Evolutionary conservation across 2,888 invertebrate genomes (phyloP).

Genomic region (Periphyllus acericola): DNA sequence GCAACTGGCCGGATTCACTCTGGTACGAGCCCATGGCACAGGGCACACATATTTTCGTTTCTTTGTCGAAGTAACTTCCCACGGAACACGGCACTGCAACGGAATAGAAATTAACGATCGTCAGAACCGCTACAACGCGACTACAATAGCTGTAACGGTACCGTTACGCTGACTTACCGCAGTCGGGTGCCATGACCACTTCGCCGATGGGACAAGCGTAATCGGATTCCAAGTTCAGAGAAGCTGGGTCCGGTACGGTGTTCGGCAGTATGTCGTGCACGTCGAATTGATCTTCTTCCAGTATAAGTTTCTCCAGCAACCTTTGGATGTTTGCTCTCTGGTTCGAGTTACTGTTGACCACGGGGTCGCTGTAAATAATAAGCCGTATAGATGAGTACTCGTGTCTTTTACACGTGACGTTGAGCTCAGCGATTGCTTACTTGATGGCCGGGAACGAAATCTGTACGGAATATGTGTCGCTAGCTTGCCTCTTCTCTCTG

Average conservation of each 20-base stretch:
- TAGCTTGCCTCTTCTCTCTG: conserved; percentile 75
- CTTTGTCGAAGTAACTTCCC: conserved; percentile 85
- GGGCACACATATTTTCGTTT: conserved; percentile 80
- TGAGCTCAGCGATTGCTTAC: conserved; percentile 72
- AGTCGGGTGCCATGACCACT: conserved; percentile 92
- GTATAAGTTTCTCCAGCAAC: conserved; percentile 86
- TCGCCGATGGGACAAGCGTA: conserved; percentile 93
- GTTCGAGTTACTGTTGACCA: conserved; percentile 85
- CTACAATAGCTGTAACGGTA: not conserved
- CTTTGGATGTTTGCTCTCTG: conserved; percentile 85
- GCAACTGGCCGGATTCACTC: conserved; percentile 88
- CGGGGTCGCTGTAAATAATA: conserved; percentile 80
- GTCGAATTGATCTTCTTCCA: conserved; percentile 94
- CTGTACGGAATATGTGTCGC: conserved; percentile 90
- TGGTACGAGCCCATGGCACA: conserved; percentile 93
- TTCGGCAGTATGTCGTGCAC: conserved; percentile 93
- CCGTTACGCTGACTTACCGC: conserved; percentile 73
- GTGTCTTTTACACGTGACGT: not conserved
- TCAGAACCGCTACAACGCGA: not conserved
- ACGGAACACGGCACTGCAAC: conserved; percentile 85
- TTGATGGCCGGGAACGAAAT: conserved; percentile 92
- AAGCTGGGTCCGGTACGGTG: conserved; percentile 92
- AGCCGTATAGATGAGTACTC: not conserved
- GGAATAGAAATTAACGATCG: not conserved
- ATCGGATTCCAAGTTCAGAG: conserved; percentile 85